Percentiles rank a stretch among this genome's conserved stretches.
phyloP scores from a whole-genome alignment of 1,140 invertebrate genomes.

The Drosophila busckii region DNA sequence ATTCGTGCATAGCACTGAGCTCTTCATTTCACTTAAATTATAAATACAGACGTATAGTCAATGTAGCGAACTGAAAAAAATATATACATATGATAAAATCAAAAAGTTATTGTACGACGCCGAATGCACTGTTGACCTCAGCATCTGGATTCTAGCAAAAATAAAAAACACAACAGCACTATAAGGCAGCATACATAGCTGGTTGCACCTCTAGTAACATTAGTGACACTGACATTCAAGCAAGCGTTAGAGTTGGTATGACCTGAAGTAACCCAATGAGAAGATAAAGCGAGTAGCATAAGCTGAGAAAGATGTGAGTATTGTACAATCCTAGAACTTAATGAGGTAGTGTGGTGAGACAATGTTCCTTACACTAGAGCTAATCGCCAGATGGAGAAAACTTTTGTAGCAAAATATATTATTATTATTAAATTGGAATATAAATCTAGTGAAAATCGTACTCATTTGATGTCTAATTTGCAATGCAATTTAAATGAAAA shows the following conservation, averaged over 20 bases:
- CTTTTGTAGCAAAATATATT: too few relatives aligned
- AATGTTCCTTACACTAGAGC: too few relatives aligned
- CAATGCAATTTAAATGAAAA: slow-evolving; percentile 66
- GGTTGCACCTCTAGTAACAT: slow-evolving; percentile 6
- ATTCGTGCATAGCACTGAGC: too few relatives aligned
- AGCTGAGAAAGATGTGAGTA: slow-evolving; percentile 38
- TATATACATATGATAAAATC: too few relatives aligned
- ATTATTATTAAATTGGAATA: too few relatives aligned
- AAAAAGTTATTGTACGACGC: too few relatives aligned
- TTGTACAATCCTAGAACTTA: slow-evolving; percentile 43
- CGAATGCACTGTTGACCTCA: neutral
- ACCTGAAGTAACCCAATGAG: slow-evolving; percentile 72
- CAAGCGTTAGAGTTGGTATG: slow-evolving; percentile 64
- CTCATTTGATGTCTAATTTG: slow-evolving; percentile 30
- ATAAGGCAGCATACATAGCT: slow-evolving; percentile 24
- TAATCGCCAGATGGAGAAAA: too few relatives aligned
- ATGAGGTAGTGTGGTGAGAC: neutral
- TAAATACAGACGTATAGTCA: too few relatives aligned
- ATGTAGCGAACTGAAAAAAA: too few relatives aligned
- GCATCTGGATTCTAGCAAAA: too few relatives aligned
- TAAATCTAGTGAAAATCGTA: slow-evolving; percentile 39
- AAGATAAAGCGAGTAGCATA: too few relatives aligned
- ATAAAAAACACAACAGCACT: slow-evolving; percentile 24
- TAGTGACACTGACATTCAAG: slow-evolving; percentile 55
- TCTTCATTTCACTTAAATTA: too few relatives aligned